These are phyloP conservation scores for Sarcophaga bullata DNA, from an alignment of 1,140 invertebrate species.

Conservation along the genomic window DNA sequence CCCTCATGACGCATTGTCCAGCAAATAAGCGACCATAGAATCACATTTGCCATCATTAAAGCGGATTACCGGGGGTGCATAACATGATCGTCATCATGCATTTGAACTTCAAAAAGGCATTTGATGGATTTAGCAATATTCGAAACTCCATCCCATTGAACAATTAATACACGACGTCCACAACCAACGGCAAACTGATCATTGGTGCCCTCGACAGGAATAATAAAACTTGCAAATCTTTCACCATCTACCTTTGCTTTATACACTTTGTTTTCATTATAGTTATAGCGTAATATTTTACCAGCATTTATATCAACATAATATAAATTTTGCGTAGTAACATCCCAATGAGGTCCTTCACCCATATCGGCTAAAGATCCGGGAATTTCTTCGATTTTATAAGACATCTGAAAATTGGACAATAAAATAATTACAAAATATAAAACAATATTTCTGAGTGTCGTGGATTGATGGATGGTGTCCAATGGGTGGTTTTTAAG, in stretches of 20 bases:
- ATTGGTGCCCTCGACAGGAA: slow-evolving; percentile 74
- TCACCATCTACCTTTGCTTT: slow-evolving; percentile 66
- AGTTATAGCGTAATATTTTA: slow-evolving; percentile 71
- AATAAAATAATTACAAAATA: neutral
- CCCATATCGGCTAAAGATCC: slow-evolving; percentile 65
- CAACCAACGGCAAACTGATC: slow-evolving; percentile 76
- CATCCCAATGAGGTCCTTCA: slow-evolving; percentile 79
- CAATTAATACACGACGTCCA: no score
- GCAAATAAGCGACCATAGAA: slow-evolving; percentile 74
- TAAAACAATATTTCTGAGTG: no score
- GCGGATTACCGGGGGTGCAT: no score
- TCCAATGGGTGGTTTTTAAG: no score
- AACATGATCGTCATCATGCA: slow-evolving; percentile 70
- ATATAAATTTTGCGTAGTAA: slow-evolving; percentile 70
- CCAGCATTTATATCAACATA: slow-evolving; percentile 75
- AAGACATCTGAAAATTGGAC: slow-evolving; percentile 57
- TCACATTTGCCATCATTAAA: slow-evolving; percentile 94
- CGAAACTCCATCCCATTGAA: slow-evolving; percentile 66
- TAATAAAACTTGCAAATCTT: slow-evolving; percentile 70
- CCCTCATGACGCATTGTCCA: slow-evolving; percentile 76
- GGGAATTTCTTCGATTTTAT: slow-evolving; percentile 60
- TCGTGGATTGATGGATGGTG: no score
- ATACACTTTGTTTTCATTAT: slow-evolving; percentile 67
- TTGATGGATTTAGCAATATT: slow-evolving; percentile 67
- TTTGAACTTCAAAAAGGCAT: slow-evolving; percentile 72